Evolutionary conservation across 2,797 vertebrate species (phyloP), one percentile per base, ranked within the genome.

Genomic region (Lithobates pipiens): DNA sequence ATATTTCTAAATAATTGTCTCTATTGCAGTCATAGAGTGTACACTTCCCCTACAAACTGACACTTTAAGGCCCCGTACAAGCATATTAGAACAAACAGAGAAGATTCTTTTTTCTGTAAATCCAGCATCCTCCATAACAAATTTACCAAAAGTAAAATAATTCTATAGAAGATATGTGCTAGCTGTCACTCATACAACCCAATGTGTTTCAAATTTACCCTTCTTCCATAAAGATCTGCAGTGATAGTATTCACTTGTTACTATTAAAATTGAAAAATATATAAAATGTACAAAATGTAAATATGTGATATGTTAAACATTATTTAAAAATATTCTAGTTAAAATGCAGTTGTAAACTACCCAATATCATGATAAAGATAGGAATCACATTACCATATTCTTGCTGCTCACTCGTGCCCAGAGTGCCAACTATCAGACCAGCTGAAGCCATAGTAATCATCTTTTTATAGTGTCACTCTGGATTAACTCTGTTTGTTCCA

Each of bases 401-500:
- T 80, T 88, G 89, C 77, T 89, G 87, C 65, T 89, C 67, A 80
- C 91, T 91, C 88, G 82, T 88, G 88, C 79, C 85, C 90, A 86
- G 88, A 91, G 88, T 90, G 89, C 87, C 90, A 90, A 89, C 89
- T 89, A 63, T 83, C 34, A 90, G 89, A 93, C 89, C 88, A 90
- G 88, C 86, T 88, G 88, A 88, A 76, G 76, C 84, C 90, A 88
- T 88, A 88, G 68, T 88, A 82, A 88, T 88, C 91, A 90, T 90
- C 78, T 91, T 91, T 95, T 95, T 93, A 93, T 92, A 92, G 89
- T 77, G 89, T 84, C 88, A 88, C 89, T 84, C 82, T 88, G 89
- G 88, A 91, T 87, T 86, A 90, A 91, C 88, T 93, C 92, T 87
- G 91, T 91, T 92, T 88, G 90, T 84, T 92, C 96, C 95, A 95